A percentile compares a stretch with the other conserved stretches of the same genome.
Conservation (phyloP, 2,113 vertebrate genomes). For the Elephas maximus region DNA sequence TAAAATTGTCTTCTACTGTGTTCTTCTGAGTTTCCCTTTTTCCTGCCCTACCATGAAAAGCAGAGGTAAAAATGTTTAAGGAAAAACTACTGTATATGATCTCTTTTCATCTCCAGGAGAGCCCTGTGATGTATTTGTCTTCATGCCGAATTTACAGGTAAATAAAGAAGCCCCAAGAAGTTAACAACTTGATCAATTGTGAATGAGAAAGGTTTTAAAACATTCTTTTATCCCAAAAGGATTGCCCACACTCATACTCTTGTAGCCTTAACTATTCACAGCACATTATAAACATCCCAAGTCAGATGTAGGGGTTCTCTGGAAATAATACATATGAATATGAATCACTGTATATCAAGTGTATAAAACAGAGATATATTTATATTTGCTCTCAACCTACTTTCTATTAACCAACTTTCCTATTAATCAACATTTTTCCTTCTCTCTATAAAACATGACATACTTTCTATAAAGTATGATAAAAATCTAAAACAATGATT, state of each 20-base stretch:
- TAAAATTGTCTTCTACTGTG: slow-evolving; percentile 15
- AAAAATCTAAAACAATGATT: background rate
- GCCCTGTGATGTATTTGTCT: background rate
- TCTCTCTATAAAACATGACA: background rate
- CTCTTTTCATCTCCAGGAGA: background rate
- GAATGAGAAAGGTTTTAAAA: background rate
- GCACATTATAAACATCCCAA: background rate
- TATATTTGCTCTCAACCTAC: background rate
- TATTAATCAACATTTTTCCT: background rate
- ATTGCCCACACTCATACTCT: background rate
- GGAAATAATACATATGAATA: background rate
- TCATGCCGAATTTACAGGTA: background rate
- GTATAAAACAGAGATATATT: background rate
- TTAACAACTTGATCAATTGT: background rate
- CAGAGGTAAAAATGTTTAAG: background rate
- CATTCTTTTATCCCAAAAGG: background rate
- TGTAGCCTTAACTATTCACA: background rate
- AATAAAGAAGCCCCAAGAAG: background rate
- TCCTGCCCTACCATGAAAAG: background rate
- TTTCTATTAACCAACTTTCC: background rate
- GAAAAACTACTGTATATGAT: background rate
- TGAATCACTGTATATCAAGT: background rate
- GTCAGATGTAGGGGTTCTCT: background rate
- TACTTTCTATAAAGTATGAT: background rate
- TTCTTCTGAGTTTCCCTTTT: background rate